A percentile compares a stretch with the other conserved stretches of the same genome.
These are phyloP conservation scores for Sebastes trivittatus DNA, from an alignment of 2,797 vertebrate species.

Conservation along the genomic window DNA sequence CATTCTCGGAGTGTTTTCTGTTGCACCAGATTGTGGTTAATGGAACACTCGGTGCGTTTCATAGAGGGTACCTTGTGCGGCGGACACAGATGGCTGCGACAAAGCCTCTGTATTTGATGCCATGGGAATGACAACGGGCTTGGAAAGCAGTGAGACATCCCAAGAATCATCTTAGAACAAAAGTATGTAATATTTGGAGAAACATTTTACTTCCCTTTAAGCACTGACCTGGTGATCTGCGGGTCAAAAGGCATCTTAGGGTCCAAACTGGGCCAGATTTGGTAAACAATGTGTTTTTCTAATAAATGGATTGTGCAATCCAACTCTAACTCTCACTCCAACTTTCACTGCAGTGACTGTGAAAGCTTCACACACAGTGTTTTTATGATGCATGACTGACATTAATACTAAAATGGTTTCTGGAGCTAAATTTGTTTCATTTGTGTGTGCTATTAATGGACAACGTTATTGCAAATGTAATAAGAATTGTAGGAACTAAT, in stretches of 20 bases:
- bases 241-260: neutral
- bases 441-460: neutral
- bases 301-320: neutral
- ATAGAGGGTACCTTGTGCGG: too few species aligned
- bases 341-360: neutral
- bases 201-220: neutral
- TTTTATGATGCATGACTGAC: rapidly evolving
- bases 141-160: rapidly evolving
- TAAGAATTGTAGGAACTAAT: neutral
- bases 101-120: too few species aligned
- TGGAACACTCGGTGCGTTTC: too few species aligned
- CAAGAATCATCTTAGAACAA: too few species aligned
- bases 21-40: too few species aligned
- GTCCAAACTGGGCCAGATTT: neutral
- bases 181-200: neutral
- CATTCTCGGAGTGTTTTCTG: too few species aligned
- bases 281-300: neutral
- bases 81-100: too few species aligned
- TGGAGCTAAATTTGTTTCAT: neutral
- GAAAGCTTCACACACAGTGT: neutral
- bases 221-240: neutral
- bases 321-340: too few species aligned
- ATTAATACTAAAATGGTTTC: neutral
- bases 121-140: too few species aligned
- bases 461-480: neutral